Base-by-base conservation (phyloP, 2,888 invertebrate genomes). In the Ophion ventricosus region DNA sequence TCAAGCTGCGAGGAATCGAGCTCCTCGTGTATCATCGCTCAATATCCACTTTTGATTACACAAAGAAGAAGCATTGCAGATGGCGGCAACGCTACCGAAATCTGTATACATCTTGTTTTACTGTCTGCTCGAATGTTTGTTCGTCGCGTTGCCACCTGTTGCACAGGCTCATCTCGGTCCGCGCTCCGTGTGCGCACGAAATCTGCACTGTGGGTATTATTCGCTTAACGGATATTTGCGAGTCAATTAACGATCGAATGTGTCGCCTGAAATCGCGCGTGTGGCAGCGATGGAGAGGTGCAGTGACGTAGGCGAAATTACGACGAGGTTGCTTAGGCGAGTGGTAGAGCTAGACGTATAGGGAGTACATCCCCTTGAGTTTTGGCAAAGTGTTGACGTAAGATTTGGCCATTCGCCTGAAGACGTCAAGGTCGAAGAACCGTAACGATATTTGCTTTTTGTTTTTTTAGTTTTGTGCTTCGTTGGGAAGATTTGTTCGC, bases 341-440 rank as follows among this genome's bases (percentile, higher is more conserved):
- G 49, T 66, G 10, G 29, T 72, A 25, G 59, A 72, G 54, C 63
- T 59, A 56, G 66, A 77, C 26, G 43, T 29, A 64, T 66, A 26
- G 54, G 72, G 20, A 64, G 40, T 56, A 35, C 26, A 56, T 25
- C 72, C 57, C 72, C 76, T 73, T 67, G 76, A 63, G 56, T n/a
- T 40, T 56, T 17, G 61, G 29, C 66, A 14, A 20, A 66, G 20
- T 63, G 26, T 43, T 57, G 77, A 79, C 69, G 78, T 57, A 79
- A 82, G 35, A 78, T 35, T 78, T 82, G 78, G 74, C 67, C 40
- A 29, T 63, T 56, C 26, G 74, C 69, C 61, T 20, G 35, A 72
- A 63, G 23, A 35, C 67, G 10, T 69, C 80, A 75, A 80, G 63
- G 61, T 69, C 14, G 69, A 54, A 29, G 59, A 74, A 49, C 54